These are phyloP conservation scores for Ischnus inquisitorius DNA, from an alignment of 2,888 invertebrate genomes.

Conservation along the genomic window DNA sequence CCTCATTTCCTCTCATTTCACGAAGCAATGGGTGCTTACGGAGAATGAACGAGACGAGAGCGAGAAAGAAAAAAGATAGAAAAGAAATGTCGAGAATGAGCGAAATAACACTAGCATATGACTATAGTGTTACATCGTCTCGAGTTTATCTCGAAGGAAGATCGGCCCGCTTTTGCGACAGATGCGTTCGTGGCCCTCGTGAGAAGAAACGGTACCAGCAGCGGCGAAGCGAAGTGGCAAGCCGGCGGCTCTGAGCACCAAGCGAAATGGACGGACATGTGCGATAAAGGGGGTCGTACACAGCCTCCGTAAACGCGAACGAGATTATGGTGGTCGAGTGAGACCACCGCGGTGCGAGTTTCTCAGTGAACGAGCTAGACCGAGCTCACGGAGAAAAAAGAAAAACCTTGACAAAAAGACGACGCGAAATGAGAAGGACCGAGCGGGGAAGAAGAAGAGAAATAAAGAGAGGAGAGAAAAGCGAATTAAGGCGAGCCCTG, in stretches of 20 bases:
- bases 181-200: conserved; percentile 57
- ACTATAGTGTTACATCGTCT: conserved; percentile 52
- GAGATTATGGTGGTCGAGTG: conserved; percentile 55
- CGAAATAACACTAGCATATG: conserved; percentile 64
- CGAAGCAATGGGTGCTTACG: conserved; percentile 55
- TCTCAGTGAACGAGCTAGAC: conserved; percentile 42
- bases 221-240: conserved; percentile 7
- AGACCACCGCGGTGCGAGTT: conserved; percentile 26
- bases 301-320: conserved; percentile 66
- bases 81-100: conserved; percentile 55
- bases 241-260: conserved; percentile 48
- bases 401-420: conserved; percentile 41
- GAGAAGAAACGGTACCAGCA: conserved; percentile 38
- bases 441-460: conserved; percentile 20
- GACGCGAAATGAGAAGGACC: conserved; percentile 32
- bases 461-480: conserved; percentile 35
- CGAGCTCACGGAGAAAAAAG: conserved; percentile 46
- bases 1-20: conserved; percentile 40
- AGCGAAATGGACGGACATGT: conserved; percentile 66
- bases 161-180: conserved; percentile 60
- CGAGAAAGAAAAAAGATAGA: background rate
- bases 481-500: conserved; percentile 64
- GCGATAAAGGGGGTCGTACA: conserved; percentile 72
- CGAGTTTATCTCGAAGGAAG: conserved; percentile 64
- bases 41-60: conserved; percentile 59